Evolutionary conservation across 2,888 invertebrate genomes (phyloP), one percentile per base, ranked within the genome.

Genomic region (Nomada hirtipes): DNA sequence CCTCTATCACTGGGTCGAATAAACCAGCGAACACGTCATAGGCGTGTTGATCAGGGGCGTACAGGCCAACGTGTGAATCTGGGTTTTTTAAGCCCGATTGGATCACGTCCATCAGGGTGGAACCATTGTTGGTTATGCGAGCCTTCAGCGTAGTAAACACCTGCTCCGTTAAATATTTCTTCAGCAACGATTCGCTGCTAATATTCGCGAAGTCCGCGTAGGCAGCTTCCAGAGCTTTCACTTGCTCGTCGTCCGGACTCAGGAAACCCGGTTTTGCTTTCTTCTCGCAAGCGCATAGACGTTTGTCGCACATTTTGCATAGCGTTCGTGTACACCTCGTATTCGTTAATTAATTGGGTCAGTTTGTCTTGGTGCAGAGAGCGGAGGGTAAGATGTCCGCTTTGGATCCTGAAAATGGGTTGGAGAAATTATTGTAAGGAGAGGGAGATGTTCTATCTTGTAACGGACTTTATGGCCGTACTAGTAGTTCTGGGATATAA

Each of bases 31-130:
- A 97, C 53, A 95, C 93, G 50, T 94, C 94, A 94, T 97, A 97
- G n/a, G 96, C 94, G 88, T 96, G 96, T 3, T 96, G 95, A 92
- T 97, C 96, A 7, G 96, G 95, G 0, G 96, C 96, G 91, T 96
- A 96, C 64, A 96, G 92, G 63, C 96, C 96, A 61, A 96, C 94
- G 29, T 95, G 95, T 61, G 96, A 96, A 92, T 97, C 96, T 68
- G 95, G 94, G 93, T 97, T 96, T 90, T 95, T 95, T 50, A 96
- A 93, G 76, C 96, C 96, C 84, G 96, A 96, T 88, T 95, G 96
- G 88, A 96, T 95, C 87, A 96, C 95, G 92, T 96, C 96, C 82
- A 95, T 92, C 60, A 96, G 94, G n/a, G 95, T 95, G 36, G 96
- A 95, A 29, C 95, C 95, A 89, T 95, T 94, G 74, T 94, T 93